These are phyloP conservation scores for Chloroclysta siterata DNA, from an alignment of 2,888 invertebrate species.

Conservation along the genomic window DNA sequence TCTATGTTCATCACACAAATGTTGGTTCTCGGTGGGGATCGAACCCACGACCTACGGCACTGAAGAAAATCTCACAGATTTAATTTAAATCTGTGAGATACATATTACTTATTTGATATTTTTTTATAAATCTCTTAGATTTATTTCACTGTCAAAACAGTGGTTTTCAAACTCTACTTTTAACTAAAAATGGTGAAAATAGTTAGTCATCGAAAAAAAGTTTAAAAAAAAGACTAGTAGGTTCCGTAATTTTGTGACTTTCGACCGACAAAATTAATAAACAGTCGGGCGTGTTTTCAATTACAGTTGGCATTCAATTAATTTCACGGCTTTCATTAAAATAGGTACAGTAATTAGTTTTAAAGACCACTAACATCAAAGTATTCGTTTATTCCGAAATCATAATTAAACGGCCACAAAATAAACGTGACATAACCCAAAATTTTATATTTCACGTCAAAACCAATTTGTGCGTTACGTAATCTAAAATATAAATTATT, in stretches of 20 bases:
- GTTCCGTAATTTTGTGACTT: not conserved
- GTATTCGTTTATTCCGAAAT: slow-evolving; percentile 1
- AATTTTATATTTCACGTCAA: not conserved
- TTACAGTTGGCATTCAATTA: slow-evolving; percentile 3
- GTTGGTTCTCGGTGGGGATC: too few species aligned
- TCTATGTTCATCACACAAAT: too few species aligned
- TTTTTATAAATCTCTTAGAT: too few species aligned
- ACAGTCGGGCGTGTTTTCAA: slow-evolving; percentile 2
- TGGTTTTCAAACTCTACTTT: too few species aligned
- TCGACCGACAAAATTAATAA: not conserved
- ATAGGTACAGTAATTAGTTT: not conserved
- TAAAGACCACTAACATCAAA: slow-evolving; percentile 6
- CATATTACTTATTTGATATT: too few species aligned
- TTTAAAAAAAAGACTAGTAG: too few species aligned
- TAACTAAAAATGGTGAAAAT: too few species aligned
- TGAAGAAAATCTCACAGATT: too few species aligned
- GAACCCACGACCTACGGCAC: too few species aligned
- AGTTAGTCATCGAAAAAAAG: too few species aligned
- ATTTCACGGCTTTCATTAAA: not conserved
- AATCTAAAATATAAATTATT: slow-evolving; percentile 1
- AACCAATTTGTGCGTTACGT: slow-evolving; percentile 1
- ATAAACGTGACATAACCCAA: not conserved
- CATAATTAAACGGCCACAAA: slow-evolving; percentile 2
- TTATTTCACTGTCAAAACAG: too few species aligned
- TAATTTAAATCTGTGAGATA: too few species aligned